These are phyloP conservation scores for Chlorodrepanis virens DNA, from an alignment of 2,113 vertebrate genomes.

Conservation along the genomic window DNA sequence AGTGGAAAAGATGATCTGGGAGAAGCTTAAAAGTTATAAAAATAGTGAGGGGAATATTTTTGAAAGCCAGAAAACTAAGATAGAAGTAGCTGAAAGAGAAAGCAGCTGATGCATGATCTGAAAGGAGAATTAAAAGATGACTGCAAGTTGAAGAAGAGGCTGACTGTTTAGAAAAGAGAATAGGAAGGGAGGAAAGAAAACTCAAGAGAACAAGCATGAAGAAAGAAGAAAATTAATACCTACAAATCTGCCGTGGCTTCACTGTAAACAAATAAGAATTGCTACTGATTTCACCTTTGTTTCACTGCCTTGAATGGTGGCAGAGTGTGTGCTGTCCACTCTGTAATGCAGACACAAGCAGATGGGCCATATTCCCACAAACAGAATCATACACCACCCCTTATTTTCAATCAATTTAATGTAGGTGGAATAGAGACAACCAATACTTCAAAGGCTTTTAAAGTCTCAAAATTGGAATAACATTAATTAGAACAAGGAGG, in stretches of 20 bases:
- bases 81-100: not conserved
- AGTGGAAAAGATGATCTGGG: not conserved
- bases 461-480: not conserved
- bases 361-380: not conserved
- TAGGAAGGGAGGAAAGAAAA: not conserved
- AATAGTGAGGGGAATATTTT: not conserved
- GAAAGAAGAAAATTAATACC: not conserved
- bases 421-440: not conserved
- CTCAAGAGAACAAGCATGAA: not conserved
- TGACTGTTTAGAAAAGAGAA: not conserved
- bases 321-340: not conserved
- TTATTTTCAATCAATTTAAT: not conserved
- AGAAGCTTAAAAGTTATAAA: not conserved
- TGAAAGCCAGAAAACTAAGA: not conserved
- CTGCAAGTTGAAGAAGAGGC: fast-evolving
- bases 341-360: not conserved
- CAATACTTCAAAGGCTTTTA: not conserved
- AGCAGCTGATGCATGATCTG: not conserved
- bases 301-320: not conserved
- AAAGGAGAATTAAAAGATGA: not conserved
- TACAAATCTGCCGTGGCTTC: not conserved
- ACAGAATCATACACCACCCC: not conserved
- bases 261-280: not conserved
- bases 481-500: not conserved
- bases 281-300: not conserved